Percentiles rank a stretch among this genome's conserved stretches.
These are phyloP conservation scores for Trimorus sp. DNA, from an alignment of 2,888 invertebrate genomes.

Conservation along the genomic window DNA sequence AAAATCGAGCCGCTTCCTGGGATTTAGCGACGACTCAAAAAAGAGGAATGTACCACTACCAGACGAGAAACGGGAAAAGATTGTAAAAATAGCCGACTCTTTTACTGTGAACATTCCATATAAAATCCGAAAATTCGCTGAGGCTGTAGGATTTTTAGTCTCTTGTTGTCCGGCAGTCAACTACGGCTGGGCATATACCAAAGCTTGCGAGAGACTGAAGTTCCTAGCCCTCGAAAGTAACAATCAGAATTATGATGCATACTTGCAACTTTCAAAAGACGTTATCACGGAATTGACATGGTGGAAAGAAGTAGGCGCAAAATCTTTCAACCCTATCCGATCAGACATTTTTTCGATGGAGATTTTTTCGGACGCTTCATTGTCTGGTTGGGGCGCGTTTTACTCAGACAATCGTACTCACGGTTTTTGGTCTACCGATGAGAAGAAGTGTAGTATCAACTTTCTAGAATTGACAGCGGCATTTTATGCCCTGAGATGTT, in stretches of 20 bases:
- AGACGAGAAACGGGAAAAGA: conserved; percentile 13
- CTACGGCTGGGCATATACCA: conserved; percentile 37
- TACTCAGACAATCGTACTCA: conserved; percentile 23
- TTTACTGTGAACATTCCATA: conserved; percentile 7
- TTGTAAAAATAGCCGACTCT: not conserved
- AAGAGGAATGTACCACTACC: conserved; percentile 17
- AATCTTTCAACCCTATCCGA: not conserved
- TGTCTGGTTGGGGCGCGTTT: conserved; percentile 47
- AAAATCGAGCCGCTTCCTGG: conserved; percentile 17
- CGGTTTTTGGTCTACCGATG: conserved; percentile 49
- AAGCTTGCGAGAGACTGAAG: conserved; percentile 21
- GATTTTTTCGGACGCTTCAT: conserved; percentile 32
- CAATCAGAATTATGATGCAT: conserved; percentile 13
- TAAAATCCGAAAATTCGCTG: conserved; percentile 33
- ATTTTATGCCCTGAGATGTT: conserved; percentile 61
- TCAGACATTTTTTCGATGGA: not conserved
- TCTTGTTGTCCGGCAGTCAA: conserved; percentile 43
- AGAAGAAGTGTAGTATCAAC: conserved; percentile 46
- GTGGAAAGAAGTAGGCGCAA: conserved; percentile 1
- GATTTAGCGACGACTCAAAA: conserved; percentile 12
- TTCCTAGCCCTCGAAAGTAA: conserved; percentile 10
- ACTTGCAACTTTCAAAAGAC: conserved; percentile 2
- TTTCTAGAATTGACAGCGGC: conserved; percentile 54
- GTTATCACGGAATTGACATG: conserved; percentile 10
- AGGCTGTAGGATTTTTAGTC: conserved; percentile 34